These are phyloP conservation scores for Netelia virgata DNA, from an alignment of 2,888 invertebrate species.

Conservation along the genomic window DNA sequence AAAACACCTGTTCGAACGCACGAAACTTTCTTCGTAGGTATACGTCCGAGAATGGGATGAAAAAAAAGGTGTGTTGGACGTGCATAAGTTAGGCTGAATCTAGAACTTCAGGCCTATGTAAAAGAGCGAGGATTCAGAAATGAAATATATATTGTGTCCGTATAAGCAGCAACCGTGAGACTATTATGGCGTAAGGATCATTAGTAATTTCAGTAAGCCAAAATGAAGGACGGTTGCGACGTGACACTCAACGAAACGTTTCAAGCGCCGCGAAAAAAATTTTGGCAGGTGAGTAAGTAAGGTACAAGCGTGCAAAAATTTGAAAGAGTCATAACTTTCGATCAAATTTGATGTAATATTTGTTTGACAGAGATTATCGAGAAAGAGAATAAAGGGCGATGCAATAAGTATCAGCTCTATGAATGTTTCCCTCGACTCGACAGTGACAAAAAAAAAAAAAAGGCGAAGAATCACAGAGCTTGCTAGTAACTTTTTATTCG, in stretches of 20 bases:
- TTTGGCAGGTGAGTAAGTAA: slow-evolving; percentile 80
- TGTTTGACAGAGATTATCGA: slow-evolving; percentile 78
- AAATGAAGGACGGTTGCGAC: slow-evolving; percentile 77
- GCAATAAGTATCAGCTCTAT: slow-evolving; percentile 81
- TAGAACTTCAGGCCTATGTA: too few species aligned
- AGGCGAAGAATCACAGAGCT: slow-evolving; percentile 82
- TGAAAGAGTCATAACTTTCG: neutral
- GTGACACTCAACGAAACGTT: slow-evolving; percentile 78
- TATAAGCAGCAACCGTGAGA: neutral
- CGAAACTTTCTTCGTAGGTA: too few species aligned
- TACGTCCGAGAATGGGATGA: too few species aligned
- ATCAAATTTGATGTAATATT: slow-evolving; percentile 4
- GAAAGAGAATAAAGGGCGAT: slow-evolving; percentile 82
- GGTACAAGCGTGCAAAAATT: neutral
- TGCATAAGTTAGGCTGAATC: too few species aligned
- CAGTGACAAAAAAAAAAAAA: slow-evolving; percentile 76
- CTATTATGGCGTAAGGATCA: slow-evolving; percentile 24
- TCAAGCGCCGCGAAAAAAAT: slow-evolving; percentile 80
- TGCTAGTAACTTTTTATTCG: slow-evolving; percentile 79
- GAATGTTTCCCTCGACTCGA: slow-evolving; percentile 82
- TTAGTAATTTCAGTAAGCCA: slow-evolving; percentile 37
- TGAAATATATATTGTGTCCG: too few species aligned
- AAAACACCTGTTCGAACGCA: too few species aligned
- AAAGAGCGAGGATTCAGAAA: too few species aligned
- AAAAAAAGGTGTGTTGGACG: too few species aligned